Base-by-base conservation (phyloP, 2,888 invertebrate species). In the Lymantria dispar region DNA sequence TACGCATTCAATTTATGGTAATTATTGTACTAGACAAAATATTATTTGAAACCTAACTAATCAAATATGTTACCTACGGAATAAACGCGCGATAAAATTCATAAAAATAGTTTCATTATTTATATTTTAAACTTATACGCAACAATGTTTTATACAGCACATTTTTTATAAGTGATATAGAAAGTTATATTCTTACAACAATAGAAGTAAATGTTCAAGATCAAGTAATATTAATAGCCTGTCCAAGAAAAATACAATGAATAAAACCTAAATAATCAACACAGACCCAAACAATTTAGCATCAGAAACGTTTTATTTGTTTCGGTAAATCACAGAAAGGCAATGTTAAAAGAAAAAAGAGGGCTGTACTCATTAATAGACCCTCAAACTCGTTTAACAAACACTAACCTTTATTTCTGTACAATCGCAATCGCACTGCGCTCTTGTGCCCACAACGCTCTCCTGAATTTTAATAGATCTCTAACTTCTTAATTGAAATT, bases 401-500 rank as follows among this genome's bases (percentile, higher is more conserved):
- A 68, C 60, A 65, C 63, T 65, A 60, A 68, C 68, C 54, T 66
- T 76, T 75, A 74, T 72, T 74, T 68, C 60, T 51, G 63, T 67
- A 76, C 72, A 76, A 76, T 76, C 72, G 70, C 70, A 75, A 72
- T 71, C 66, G 64, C 70, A 68, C 68, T 70, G 72, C 65, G 72
- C 71, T 71, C 67, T 67, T 65, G 66, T 58, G 60, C 69, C 72
- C 71, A 61, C 71, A 68, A 65, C 65, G 72, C 70, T 68, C 65
- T 65, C 67, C 70, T 76, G 78, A 82, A 83, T 83, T 76, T 76
- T 74, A 82, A 82, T 80, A 70, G 72, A 56, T 68, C 66, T 68
- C 71, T 74, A 82, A 80, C 80, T 83, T 78, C 74, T 76, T 80
- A 82, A 82, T 83, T 81, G 74, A 80, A 82, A 80, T 80, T 80